Conservation (phyloP, 2,113 vertebrate species). For the Pogonocichla stellata region DNA sequence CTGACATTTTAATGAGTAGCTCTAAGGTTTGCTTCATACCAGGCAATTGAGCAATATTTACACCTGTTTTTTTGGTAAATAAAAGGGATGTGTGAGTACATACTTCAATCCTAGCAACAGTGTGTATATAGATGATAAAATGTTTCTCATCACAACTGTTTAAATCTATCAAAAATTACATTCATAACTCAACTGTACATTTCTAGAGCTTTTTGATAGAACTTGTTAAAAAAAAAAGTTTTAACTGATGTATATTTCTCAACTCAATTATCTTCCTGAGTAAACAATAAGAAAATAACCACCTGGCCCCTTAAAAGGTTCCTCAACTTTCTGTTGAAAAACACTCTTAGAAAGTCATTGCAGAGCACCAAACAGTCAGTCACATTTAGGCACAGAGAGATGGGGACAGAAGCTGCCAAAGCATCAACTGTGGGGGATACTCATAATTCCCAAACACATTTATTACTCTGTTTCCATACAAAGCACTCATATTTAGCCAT, state of each 20-base stretch:
- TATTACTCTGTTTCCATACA: background rate
- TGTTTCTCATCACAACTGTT: background rate
- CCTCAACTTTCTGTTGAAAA: background rate
- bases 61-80: background rate
- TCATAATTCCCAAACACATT: background rate
- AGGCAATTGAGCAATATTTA: background rate
- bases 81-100: background rate
- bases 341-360: background rate
- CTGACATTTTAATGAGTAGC: background rate
- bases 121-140: background rate
- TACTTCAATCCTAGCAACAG: background rate
- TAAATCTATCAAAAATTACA: background rate
- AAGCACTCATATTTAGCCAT: background rate
- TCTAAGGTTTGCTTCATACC: background rate
- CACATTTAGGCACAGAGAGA: background rate
- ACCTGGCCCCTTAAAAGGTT: background rate
- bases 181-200: background rate
- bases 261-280: background rate
- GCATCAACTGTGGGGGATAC: accelerated
- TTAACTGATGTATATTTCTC: background rate
- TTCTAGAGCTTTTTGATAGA: background rate
- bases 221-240: background rate
- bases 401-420: background rate
- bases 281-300: background rate
- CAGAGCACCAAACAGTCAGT: accelerated